phyloP scores from a whole-genome alignment of 2,797 vertebrate genomes.

The Peromyscus eremicus region DNA sequence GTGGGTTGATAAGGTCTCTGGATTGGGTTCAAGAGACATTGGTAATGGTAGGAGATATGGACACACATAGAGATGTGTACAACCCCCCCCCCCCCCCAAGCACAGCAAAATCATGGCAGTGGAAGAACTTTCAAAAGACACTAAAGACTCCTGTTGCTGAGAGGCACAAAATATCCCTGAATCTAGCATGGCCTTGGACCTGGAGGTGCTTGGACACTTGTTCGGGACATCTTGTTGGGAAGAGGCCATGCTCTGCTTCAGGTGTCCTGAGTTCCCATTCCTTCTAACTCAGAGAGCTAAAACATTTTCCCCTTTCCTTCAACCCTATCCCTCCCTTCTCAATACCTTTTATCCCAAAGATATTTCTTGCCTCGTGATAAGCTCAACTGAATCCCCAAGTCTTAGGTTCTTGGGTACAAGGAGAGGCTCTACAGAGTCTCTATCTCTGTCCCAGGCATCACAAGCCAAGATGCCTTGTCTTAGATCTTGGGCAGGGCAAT shows the following conservation, averaged over 20 bases:
- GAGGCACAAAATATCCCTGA: not conserved
- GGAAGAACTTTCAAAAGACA: not conserved
- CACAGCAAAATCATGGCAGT: not conserved
- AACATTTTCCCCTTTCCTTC: not conserved
- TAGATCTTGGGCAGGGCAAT: not conserved
- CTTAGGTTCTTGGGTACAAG: not conserved
- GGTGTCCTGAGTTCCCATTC: not conserved
- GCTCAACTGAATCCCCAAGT: not conserved
- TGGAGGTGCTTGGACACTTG: not conserved
- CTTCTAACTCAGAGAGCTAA: not conserved
- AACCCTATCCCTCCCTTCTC: not conserved
- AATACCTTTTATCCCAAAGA: not conserved
- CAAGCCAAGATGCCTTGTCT: not conserved
- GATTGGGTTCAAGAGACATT: not conserved
- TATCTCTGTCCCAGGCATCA: not conserved
- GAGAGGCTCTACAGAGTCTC: not conserved
- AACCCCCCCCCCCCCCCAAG: fast-evolving
- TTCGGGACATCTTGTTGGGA: not conserved
- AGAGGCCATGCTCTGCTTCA: not conserved
- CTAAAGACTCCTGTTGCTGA: not conserved
- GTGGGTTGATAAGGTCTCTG: not conserved
- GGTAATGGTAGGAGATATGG: not conserved
- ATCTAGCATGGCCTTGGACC: not conserved
- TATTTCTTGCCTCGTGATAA: not conserved
- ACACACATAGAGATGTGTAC: not conserved